These are phyloP conservation scores for Neosilurus hyrtlii DNA, from an alignment of 2,797 vertebrate species.

Conservation along the genomic window DNA sequence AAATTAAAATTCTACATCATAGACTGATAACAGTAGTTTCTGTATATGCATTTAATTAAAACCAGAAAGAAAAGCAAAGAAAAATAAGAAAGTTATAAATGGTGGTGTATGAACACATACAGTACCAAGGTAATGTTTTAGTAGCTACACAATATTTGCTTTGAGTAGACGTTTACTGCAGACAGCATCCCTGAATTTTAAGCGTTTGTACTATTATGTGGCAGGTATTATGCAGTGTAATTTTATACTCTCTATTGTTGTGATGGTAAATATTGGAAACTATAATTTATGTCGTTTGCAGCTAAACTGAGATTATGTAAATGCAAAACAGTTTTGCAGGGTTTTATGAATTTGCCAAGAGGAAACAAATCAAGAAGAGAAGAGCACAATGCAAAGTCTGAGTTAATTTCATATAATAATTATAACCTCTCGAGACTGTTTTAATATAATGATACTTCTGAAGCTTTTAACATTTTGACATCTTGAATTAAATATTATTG, in stretches of 20 bases:
- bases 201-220: neutral
- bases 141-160: neutral
- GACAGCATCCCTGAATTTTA: neutral
- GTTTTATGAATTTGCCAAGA: neutral
- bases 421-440: neutral
- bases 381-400: constrained; percentile 5
- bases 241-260: constrained; percentile 5
- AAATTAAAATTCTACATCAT: neutral
- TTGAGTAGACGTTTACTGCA: neutral
- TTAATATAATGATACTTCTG: constrained; percentile 16
- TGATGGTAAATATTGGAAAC: neutral
- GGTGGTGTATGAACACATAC: neutral
- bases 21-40: neutral
- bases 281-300: neutral
- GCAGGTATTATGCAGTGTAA: constrained; percentile 8
- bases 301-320: neutral
- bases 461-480: constrained; percentile 23
- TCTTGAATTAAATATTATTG: constrained; percentile 16
- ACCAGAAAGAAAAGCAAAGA: neutral
- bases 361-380: neutral
- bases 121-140: neutral
- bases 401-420: constrained; percentile 22
- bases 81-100: neutral
- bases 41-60: neutral
- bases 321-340: constrained; percentile 2